phyloP scores from a whole-genome alignment of 2,888 invertebrate species.

The Atrina japonica region DNA sequence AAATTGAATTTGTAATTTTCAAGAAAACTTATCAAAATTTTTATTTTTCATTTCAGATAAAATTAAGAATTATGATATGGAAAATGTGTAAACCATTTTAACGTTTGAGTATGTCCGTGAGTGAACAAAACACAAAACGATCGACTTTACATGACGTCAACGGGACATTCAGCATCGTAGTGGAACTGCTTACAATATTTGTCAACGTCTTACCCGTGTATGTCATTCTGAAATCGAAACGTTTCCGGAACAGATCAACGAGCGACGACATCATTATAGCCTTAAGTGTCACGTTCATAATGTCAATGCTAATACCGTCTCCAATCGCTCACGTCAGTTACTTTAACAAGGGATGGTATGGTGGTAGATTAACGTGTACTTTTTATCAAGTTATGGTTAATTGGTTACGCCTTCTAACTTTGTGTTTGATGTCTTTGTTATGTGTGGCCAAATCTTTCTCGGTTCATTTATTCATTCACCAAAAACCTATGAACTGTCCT shows the following conservation, averaged over 20 bases:
- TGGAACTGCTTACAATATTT: slow-evolving; percentile 62
- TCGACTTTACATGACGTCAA: slow-evolving; percentile 51
- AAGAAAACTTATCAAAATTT: too few relatives aligned
- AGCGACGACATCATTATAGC: slow-evolving; percentile 66
- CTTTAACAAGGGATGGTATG: slow-evolving; percentile 67
- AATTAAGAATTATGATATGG: too few relatives aligned
- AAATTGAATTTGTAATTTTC: too few relatives aligned
- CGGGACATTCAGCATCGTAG: slow-evolving; percentile 59
- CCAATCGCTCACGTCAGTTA: slow-evolving; percentile 67
- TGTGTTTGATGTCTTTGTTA: slow-evolving; percentile 64
- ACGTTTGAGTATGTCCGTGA: too few relatives aligned
- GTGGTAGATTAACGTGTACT: slow-evolving; percentile 64
- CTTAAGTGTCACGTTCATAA: slow-evolving; percentile 65
- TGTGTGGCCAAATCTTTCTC: slow-evolving; percentile 57
- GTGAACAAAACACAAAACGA: slow-evolving; percentile 10
- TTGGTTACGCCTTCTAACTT: slow-evolving; percentile 63
- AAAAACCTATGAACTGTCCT: slow-evolving; percentile 13
- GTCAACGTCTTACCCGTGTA: slow-evolving; percentile 66
- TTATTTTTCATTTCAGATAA: too few relatives aligned
- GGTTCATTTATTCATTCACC: slow-evolving; percentile 24
- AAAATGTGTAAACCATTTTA: too few relatives aligned
- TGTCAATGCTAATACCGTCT: slow-evolving; percentile 66
- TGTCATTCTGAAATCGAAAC: slow-evolving; percentile 56
- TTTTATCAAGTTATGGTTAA: slow-evolving; percentile 67
- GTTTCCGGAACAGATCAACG: slow-evolving; percentile 54